A percentile compares a stretch with the other conserved stretches of the same genome.
Conservation (phyloP, 1,140 invertebrate genomes). For the Macrobrachium rosenbergii region DNA sequence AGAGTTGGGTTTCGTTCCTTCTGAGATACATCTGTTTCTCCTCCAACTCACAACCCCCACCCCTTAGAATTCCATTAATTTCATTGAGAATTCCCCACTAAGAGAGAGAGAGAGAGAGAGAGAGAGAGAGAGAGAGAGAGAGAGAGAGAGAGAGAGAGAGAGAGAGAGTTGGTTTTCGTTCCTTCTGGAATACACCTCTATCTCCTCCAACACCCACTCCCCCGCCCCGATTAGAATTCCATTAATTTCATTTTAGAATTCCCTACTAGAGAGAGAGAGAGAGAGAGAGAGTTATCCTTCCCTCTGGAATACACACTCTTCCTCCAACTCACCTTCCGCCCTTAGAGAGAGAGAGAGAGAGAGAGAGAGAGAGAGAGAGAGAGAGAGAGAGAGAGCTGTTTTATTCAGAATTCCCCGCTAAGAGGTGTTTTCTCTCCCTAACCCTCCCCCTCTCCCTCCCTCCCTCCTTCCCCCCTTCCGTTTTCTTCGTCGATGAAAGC, state of each 20-base stretch:
- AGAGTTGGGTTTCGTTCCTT: not conserved
- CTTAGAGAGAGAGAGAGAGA: too few species aligned
- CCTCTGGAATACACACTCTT: too few species aligned
- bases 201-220: not conserved
- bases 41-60: too few species aligned
- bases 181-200: not conserved
- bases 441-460: not conserved
- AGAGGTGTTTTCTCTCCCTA: slow-evolving; percentile 26
- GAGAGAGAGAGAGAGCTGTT: not conserved
- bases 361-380: not conserved
- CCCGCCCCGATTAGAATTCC: not conserved
- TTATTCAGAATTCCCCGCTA: not conserved
- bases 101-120: not conserved
- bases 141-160: not conserved
- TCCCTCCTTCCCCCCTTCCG: not conserved
- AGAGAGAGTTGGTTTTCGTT: not conserved
- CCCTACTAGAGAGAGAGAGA: too few species aligned
- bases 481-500: not conserved
- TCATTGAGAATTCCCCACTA: not conserved
- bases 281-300: not conserved
- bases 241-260: not conserved
- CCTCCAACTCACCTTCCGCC: too few species aligned
- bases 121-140: not conserved
- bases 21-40: too few species aligned
- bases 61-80: too few species aligned